Conservation (phyloP, 2,888 invertebrate genomes). For the Baccha elongata region DNA sequence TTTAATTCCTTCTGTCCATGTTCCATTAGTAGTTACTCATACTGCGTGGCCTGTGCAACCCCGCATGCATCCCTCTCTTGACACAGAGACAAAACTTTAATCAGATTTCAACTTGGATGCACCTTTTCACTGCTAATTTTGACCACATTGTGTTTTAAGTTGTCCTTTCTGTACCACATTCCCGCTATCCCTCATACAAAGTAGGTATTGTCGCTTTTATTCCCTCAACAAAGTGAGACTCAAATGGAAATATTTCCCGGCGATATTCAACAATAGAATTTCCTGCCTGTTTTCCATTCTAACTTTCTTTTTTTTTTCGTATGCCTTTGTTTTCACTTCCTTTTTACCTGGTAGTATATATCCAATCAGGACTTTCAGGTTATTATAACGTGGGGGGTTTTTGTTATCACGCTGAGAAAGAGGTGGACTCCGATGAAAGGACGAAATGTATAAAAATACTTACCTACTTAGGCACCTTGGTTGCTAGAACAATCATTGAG, state of each 20-base stretch:
- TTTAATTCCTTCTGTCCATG: slow-evolving; percentile 57
- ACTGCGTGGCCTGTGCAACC: not conserved
- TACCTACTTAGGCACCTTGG: not conserved
- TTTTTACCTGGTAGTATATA: slow-evolving; percentile 30
- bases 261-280: slow-evolving; percentile 66
- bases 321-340: slow-evolving; percentile 61
- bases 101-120: slow-evolving; percentile 73
- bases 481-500: slow-evolving; percentile 9
- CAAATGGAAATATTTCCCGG: slow-evolving; percentile 63
- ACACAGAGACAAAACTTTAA: slow-evolving; percentile 63
- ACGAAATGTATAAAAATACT: slow-evolving; percentile 13
- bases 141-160: slow-evolving; percentile 71
- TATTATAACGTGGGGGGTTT: slow-evolving; percentile 57
- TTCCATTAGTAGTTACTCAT: slow-evolving; percentile 16
- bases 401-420: slow-evolving; percentile 40
- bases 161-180: slow-evolving; percentile 42
- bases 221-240: slow-evolving; percentile 28
- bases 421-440: slow-evolving; percentile 27
- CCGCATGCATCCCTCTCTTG: not conserved
- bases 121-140: slow-evolving; percentile 73
- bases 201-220: slow-evolving; percentile 14
- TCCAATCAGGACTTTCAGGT: slow-evolving; percentile 65
- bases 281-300: slow-evolving; percentile 51
- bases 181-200: not conserved
- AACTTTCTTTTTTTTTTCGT: slow-evolving; percentile 17